These are phyloP conservation scores for Xylocopa sonorina DNA, from an alignment of 1,140 invertebrate genomes.

Conservation along the genomic window DNA sequence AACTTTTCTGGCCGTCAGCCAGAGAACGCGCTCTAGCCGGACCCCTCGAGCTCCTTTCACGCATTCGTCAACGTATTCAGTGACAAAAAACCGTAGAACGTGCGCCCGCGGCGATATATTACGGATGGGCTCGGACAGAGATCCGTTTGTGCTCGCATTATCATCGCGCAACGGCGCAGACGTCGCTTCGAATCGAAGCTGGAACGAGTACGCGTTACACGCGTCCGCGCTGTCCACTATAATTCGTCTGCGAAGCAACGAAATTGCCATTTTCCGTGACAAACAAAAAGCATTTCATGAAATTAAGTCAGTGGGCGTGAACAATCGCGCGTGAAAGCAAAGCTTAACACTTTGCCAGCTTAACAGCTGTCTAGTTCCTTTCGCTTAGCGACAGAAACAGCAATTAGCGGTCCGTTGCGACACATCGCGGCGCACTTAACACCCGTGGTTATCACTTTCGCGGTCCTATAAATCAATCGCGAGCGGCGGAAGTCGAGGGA, in stretches of 20 bases:
- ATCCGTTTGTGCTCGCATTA: slow-evolving; percentile 70
- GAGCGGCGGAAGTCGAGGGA: neutral
- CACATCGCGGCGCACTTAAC: slow-evolving; percentile 22
- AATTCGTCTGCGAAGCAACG: too few relatives aligned
- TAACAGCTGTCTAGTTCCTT: slow-evolving; percentile 65
- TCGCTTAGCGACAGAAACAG: slow-evolving; percentile 28
- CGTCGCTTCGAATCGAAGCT: slow-evolving; percentile 23
- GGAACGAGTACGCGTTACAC: neutral
- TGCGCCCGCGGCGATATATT: slow-evolving; percentile 50
- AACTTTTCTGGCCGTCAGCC: neutral
- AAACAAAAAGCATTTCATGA: too few relatives aligned
- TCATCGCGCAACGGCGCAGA: slow-evolving; percentile 59
- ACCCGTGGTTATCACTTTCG: slow-evolving; percentile 35
- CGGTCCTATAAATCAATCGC: slow-evolving; percentile 9
- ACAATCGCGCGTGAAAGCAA: slow-evolving; percentile 45
- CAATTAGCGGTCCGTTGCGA: slow-evolving; percentile 52
- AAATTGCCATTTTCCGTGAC: too few relatives aligned
- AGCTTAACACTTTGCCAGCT: slow-evolving; percentile 54
- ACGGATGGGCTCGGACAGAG: slow-evolving; percentile 71
- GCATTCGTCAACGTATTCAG: slow-evolving; percentile 61
- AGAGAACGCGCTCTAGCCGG: neutral
- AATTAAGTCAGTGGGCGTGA: too few relatives aligned
- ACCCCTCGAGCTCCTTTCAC: slow-evolving; percentile 41
- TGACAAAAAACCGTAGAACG: slow-evolving; percentile 72
- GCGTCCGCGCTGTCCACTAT: too few relatives aligned